Conservation (phyloP, 2,797 vertebrate genomes). For the Neoniphon sammara region DNA sequence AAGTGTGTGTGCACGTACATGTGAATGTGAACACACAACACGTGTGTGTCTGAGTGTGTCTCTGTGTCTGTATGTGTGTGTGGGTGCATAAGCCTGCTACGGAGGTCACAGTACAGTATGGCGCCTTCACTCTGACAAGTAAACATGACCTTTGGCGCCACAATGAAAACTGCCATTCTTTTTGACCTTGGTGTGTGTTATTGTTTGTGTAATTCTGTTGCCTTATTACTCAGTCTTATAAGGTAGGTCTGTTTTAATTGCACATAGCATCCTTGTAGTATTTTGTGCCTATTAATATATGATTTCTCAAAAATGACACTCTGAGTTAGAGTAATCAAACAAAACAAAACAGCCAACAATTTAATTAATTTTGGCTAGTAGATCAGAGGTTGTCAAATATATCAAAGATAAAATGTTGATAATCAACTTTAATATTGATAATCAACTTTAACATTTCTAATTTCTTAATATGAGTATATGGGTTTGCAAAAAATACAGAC, state of each 20-base stretch:
- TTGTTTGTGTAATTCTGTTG: slow-evolving; percentile 73
- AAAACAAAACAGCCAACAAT: too few species aligned
- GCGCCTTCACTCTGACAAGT: slow-evolving; percentile 84
- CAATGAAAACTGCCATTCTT: slow-evolving; percentile 78
- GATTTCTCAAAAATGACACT: background rate
- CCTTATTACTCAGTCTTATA: slow-evolving; percentile 56
- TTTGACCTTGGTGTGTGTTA: slow-evolving; percentile 76
- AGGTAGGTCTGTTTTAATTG: slow-evolving; percentile 40
- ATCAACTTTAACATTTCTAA: background rate
- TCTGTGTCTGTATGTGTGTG: slow-evolving; percentile 43
- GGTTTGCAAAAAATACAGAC: slow-evolving; percentile 30
- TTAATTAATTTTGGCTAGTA: too few species aligned
- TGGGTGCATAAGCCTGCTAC: slow-evolving; percentile 73
- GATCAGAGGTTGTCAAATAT: too few species aligned
- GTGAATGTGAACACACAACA: slow-evolving; percentile 61
- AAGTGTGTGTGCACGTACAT: slow-evolving; percentile 63
- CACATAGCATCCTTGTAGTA: background rate
- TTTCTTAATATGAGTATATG: slow-evolving; percentile 26
- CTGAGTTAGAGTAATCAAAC: background rate
- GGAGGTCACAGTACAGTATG: slow-evolving; percentile 84
- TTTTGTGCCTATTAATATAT: slow-evolving; percentile 5
- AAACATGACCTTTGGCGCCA: slow-evolving; percentile 84
- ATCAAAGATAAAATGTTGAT: background rate
- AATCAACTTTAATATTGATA: background rate
- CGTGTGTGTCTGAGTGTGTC: slow-evolving; percentile 17